Base-by-base conservation (phyloP, 2,113 vertebrate genomes). In the Pungitius pungitius region DNA sequence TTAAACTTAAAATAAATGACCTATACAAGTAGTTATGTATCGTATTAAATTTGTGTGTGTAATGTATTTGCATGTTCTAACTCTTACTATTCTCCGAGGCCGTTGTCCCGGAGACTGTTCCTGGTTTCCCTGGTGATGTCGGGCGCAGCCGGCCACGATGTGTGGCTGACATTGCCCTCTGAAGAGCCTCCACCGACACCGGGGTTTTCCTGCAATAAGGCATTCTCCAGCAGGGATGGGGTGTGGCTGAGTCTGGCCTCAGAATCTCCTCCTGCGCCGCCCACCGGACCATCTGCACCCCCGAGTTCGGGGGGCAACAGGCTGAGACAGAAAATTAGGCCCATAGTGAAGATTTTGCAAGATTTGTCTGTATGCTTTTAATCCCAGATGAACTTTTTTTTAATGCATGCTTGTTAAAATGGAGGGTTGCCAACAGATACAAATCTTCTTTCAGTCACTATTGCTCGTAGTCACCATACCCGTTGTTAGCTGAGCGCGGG, bases 81-180 rank as follows among this genome's bases (percentile, higher is more conserved):
- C 27, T 60, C 88, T 89, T 59, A 94, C 94, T 93, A 91, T 57
- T 94, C 93, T 69, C 75, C 91, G 37, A 93, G 87, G 3, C 92
- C 91, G 0, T 93, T 93, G 83, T 94, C 94, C 60, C 94, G 82
- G 61, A 93, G 89, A 73, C 94, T 96, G 90, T 95, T 96, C 79
- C 96, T 94, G 27, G 98, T 99, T 77, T 99, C 97, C 20, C 97
- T 95, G 67, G 98, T 99, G 78, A 99, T 98, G 84, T 99, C 98
- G 6, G 98, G 98, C 26, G 97, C 98, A 0, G 97, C 95, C 0
- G 98, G 97, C 97, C 98, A 99, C 0, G 89, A 45, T 1, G 96
- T 95, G 85, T 95, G 97, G 86, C 90, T 94, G 24, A 93, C 91
- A 0, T 76, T 78, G 0, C 88, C 89, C 15, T 98, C 96, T 1